Evolutionary conservation across 2,888 invertebrate genomes (phyloP).

Genomic region (Schizaphis graminum): DNA sequence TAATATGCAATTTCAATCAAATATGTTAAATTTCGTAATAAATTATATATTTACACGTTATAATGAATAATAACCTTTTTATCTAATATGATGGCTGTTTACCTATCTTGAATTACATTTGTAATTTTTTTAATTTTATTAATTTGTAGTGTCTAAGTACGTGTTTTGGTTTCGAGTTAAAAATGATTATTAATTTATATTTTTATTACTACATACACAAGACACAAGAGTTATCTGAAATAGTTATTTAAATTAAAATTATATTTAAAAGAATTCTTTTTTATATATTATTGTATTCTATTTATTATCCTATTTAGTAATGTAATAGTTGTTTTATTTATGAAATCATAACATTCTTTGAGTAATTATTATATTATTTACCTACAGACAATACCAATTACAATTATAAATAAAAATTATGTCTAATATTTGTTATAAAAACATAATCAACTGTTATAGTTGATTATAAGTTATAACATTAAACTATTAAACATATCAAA

Average conservation of each 20-base stretch:
- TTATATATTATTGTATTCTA: background rate
- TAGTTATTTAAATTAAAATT: background rate
- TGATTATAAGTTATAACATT: background rate
- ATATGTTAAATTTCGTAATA: constrained; percentile 15
- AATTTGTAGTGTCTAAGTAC: background rate
- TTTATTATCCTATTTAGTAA: background rate
- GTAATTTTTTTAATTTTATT: constrained; percentile 1
- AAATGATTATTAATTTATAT: background rate
- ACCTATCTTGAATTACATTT: background rate
- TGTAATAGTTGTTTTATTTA: background rate
- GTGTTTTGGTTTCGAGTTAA: background rate
- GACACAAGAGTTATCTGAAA: background rate
- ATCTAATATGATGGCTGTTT: background rate
- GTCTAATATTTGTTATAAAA: background rate
- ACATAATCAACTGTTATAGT: background rate
- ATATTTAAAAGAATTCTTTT: background rate
- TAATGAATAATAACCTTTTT: constrained; percentile 11
- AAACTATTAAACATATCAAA: background rate
- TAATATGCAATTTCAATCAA: constrained; percentile 39
- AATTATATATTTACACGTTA: background rate
- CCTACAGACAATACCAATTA: background rate
- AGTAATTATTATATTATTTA: background rate
- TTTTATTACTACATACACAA: background rate
- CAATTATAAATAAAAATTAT: background rate
- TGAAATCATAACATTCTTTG: background rate